phyloP scores from a whole-genome alignment of 2,888 invertebrate species.

The Parasteatoda lunata region DNA sequence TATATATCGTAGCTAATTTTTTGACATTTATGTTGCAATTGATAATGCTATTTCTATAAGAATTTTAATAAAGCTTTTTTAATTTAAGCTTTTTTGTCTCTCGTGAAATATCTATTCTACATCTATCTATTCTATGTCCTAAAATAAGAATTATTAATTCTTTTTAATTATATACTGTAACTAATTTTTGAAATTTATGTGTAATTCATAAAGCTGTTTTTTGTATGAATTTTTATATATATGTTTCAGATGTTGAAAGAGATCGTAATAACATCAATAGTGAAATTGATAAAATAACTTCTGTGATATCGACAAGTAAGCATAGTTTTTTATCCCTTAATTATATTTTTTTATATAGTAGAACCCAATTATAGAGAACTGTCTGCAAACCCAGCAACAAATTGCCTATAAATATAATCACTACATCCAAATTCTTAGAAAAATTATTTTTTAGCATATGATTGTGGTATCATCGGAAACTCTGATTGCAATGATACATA shows the following conservation, averaged over 20 bases:
- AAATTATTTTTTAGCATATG: no score
- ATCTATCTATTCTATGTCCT: no score
- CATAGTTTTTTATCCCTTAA: not conserved
- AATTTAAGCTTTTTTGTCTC: no score
- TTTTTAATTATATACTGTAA: not conserved
- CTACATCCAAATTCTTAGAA: no score
- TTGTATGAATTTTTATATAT: not conserved
- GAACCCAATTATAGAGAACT: not conserved
- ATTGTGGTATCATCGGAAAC: no score
- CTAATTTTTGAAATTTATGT: not conserved
- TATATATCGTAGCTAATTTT: no score
- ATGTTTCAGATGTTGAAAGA: conserved; percentile 29
- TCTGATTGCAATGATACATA: no score
- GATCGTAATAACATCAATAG: conserved; percentile 30
- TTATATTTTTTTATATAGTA: not conserved
- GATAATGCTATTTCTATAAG: no score
- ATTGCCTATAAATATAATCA: not conserved
- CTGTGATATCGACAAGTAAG: conserved; percentile 58
- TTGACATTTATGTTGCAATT: no score
- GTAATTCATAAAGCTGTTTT: not conserved
- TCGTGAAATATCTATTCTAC: no score
- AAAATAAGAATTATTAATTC: not conserved
- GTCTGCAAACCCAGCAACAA: not conserved
- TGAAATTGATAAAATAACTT: conserved; percentile 31
- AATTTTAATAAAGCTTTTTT: no score